Evolutionary conservation across 2,113 vertebrate genomes (phyloP).

Genomic region (Orthonyx spaldingii): DNA sequence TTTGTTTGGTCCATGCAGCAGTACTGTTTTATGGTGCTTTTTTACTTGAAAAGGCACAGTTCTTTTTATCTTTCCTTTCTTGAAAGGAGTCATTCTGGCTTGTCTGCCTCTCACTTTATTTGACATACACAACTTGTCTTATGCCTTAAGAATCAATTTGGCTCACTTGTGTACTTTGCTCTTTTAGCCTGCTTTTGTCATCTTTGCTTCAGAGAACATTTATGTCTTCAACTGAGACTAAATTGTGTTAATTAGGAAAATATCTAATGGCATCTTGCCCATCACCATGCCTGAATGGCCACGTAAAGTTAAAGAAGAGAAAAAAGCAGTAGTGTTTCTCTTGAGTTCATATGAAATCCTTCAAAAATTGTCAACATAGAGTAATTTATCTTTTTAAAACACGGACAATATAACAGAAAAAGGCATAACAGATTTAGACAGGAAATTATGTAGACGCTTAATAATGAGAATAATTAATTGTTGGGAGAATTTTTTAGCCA

Average conservation of each 20-base stretch:
- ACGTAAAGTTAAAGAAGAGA: neutral
- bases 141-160: conserved; percentile 14
- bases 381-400: neutral
- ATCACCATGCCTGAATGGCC: neutral
- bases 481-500: neutral
- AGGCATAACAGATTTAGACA: neutral
- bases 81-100: neutral
- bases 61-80: neutral
- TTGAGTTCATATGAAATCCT: neutral
- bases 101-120: neutral
- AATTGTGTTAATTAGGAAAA: conserved; percentile 59
- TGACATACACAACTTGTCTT: neutral
- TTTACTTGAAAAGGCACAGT: neutral
- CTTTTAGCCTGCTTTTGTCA: conserved; percentile 24
- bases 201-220: conserved; percentile 30
- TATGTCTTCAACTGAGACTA: conserved; percentile 15
- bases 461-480: neutral
- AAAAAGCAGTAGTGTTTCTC: neutral
- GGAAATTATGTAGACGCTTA: neutral
- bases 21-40: neutral
- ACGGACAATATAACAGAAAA: neutral
- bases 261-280: conserved; percentile 37
- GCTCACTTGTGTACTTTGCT: conserved; percentile 21
- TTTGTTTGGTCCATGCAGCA: neutral
- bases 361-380: neutral